These are phyloP conservation scores for Cinclus cinclus DNA, from an alignment of 2,113 vertebrate genomes.

Conservation along the genomic window DNA sequence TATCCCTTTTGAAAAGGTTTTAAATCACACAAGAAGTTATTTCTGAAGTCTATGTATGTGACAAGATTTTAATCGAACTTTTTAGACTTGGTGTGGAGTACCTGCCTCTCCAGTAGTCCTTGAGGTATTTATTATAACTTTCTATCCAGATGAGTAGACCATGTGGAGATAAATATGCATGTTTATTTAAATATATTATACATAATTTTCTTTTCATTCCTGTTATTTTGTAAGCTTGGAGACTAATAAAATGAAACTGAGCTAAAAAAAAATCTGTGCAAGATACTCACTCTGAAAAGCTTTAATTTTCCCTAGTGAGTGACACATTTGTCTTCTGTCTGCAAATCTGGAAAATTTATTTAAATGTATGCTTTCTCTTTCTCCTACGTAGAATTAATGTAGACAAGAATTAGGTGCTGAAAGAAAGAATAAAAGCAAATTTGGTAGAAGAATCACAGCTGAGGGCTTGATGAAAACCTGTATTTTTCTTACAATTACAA, in stretches of 20 bases:
- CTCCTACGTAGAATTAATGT: slow-evolving; percentile 36
- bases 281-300: slow-evolving; percentile 6
- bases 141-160: not conserved
- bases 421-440: slow-evolving; percentile 24
- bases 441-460: not conserved
- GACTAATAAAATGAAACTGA: slow-evolving; percentile 20
- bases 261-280: not conserved
- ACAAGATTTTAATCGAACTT: not conserved
- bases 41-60: not conserved
- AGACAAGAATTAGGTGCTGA: slow-evolving; percentile 13
- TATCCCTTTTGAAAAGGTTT: not conserved
- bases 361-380: slow-evolving; percentile 51
- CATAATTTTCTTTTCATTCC: slow-evolving; percentile 17
- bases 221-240: not conserved
- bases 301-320: slow-evolving; percentile 36
- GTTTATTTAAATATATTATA: slow-evolving; percentile 15
- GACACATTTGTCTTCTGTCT: slow-evolving; percentile 55
- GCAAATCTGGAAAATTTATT: slow-evolving; percentile 60
- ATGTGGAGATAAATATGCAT: slow-evolving; percentile 19
- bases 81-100: not conserved
- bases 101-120: not conserved
- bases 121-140: slow-evolving; percentile 4
- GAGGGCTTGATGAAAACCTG: not conserved
- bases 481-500: not conserved
- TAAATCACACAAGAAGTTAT: not conserved